phyloP scores from a whole-genome alignment of 2,113 vertebrate genomes.

The Ageneiosus marmoratus region DNA sequence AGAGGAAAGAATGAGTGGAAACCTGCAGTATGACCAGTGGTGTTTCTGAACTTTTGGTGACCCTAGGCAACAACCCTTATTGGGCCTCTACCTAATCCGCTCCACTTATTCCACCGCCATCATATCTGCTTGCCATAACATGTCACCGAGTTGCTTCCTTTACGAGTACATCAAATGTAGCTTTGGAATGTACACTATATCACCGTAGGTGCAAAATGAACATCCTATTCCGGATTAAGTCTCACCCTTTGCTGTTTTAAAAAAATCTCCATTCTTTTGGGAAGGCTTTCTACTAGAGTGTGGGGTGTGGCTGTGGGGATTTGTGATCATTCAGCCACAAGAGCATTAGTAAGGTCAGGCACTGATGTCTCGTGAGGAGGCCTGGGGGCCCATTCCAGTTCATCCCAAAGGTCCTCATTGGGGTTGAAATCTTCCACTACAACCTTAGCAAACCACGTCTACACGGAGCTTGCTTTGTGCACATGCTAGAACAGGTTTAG shows the following conservation, averaged over 20 bases:
- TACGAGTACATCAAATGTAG: neutral
- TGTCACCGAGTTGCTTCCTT: neutral
- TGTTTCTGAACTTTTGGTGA: constrained; percentile 7
- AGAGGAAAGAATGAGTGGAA: neutral
- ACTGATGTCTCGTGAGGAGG: neutral
- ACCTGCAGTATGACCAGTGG: neutral
- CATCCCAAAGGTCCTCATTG: neutral
- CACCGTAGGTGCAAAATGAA: neutral
- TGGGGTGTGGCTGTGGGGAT: neutral
- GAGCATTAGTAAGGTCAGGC: neutral
- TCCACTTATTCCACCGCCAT: neutral
- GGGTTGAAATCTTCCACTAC: neutral
- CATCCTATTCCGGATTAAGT: no score
- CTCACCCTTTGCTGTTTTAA: neutral
- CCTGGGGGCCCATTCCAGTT: neutral
- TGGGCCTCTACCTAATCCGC: neutral
- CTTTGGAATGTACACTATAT: neutral
- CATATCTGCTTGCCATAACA: neutral
- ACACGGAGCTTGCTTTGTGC: neutral
- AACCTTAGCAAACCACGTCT: neutral
- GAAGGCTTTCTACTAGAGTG: neutral
- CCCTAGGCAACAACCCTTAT: neutral
- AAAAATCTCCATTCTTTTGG: neutral
- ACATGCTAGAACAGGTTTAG: neutral
- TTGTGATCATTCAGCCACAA: neutral